Evolutionary conservation across 2,888 invertebrate genomes (phyloP).

Genomic region (Pseudanteris insignis): DNA sequence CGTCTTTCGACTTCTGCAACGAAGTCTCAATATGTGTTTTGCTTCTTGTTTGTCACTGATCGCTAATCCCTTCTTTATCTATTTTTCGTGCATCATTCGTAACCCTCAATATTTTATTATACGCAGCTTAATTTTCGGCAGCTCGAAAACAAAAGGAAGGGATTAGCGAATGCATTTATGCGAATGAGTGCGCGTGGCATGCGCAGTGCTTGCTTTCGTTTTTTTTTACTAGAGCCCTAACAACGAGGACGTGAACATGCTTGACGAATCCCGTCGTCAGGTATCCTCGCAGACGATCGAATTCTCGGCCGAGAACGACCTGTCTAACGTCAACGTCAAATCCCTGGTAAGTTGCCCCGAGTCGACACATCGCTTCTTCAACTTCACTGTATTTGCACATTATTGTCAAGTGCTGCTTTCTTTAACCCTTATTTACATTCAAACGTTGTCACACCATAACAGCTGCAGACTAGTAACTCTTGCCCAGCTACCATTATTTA

Average conservation of each 20-base stretch:
- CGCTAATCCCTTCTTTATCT: too few relatives aligned
- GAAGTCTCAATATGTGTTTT: background rate
- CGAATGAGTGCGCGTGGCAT: constrained; percentile 47
- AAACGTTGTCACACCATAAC: too few relatives aligned
- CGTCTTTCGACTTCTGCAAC: background rate
- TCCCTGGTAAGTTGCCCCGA: constrained; percentile 70
- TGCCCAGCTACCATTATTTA: too few relatives aligned
- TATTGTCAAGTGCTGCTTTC: too few relatives aligned
- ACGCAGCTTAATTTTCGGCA: too few relatives aligned
- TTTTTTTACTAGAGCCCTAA: constrained; percentile 60
- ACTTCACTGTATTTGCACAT: too few relatives aligned
- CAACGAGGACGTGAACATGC: constrained; percentile 60
- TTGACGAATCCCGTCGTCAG: constrained; percentile 54
- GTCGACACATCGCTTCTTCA: background rate
- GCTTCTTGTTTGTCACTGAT: background rate
- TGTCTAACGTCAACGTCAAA: constrained; percentile 74
- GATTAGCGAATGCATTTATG: constrained; percentile 13
- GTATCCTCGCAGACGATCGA: constrained; percentile 59
- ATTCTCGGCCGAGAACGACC: constrained; percentile 67
- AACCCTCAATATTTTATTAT: too few relatives aligned
- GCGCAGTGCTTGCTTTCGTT: constrained; percentile 55
- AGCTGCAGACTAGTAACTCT: too few relatives aligned
- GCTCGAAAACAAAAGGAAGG: constrained; percentile 9
- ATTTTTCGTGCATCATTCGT: too few relatives aligned
- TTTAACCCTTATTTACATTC: too few relatives aligned